Evolutionary conservation across 2,113 vertebrate genomes (phyloP), one percentile per base, ranked within the genome.

Genomic region (Ceyx melanurus): DNA sequence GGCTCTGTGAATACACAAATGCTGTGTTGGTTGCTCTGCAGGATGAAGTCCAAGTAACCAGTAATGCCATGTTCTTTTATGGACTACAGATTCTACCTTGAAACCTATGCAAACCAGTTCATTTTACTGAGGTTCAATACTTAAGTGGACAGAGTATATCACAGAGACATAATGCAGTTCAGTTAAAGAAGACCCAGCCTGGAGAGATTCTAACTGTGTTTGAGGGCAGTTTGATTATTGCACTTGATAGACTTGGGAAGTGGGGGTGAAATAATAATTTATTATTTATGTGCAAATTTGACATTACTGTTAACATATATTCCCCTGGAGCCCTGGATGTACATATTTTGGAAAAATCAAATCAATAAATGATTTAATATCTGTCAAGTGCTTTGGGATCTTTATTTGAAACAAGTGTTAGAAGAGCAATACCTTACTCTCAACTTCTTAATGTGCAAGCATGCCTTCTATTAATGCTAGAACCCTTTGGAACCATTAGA

Each of bases 321-420:
- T 45, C 43, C 43, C 43, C 43, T 45, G 43, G 43, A 45, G 43
- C 43, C 43, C 43, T 45, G 43, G 43, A 45, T 45, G 43, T 45
- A 94, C 91, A 93, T 93, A 95, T 95, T 94, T 95, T 92, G 84
- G 96, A 95, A 93, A 96, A 96, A 96, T 93, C 89, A 94, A 95
- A 95, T 96, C 92, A 92, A 90, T 96, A 96, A 90, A 66, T 92
- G 90, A 96, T 93, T 95, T 95, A 95, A 79, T 95, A 95, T 94
- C 82, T 96, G 91, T 92, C 92, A 96, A 91, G 75, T 91, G 87
- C 64, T 96, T 95, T 96, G 96, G 82, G 94, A 96, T 96, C 89
- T 87, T 91, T 89, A 79, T 70, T 85, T 93, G 84, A 94, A 94
- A 89, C 3, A 4, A 6, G 0, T 82, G 74, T 79, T 87, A 79